These are phyloP conservation scores for Vireo altiloquus DNA, from an alignment of 2,113 vertebrate species.

Conservation along the genomic window DNA sequence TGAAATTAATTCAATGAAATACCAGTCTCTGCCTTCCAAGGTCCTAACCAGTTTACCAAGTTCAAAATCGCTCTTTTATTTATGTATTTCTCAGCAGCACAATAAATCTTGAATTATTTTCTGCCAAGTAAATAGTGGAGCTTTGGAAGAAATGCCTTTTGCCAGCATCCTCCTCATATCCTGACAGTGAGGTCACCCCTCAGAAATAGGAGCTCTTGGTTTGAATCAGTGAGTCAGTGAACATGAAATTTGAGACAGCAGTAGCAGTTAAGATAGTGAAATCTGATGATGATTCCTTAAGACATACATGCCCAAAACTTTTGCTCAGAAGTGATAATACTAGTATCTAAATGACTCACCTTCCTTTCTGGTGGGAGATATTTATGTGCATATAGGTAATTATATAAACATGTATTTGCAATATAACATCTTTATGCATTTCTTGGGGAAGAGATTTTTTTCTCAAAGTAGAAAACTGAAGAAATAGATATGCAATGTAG, in stretches of 20 bases:
- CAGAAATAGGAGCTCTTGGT: constrained; percentile 40
- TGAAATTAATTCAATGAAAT: background rate
- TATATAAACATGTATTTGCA: background rate
- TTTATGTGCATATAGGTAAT: background rate
- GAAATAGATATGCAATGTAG: background rate
- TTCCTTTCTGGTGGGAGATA: background rate
- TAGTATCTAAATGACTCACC: constrained; percentile 23
- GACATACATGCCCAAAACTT: constrained; percentile 5
- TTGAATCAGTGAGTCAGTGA: constrained; percentile 51
- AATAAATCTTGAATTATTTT: background rate
- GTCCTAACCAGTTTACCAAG: background rate
- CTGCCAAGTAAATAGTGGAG: background rate
- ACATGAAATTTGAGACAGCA: constrained; percentile 25
- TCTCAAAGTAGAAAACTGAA: background rate
- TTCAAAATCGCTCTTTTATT: background rate
- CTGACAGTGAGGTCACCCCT: constrained; percentile 19
- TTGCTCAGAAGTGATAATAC: background rate
- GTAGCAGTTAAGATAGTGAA: constrained; percentile 20
- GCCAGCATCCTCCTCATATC: background rate
- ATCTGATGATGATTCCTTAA: constrained; percentile 34
- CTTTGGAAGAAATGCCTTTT: background rate
- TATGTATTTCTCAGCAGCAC: background rate
- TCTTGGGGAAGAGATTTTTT: background rate
- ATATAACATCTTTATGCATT: background rate
- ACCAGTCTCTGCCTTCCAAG: background rate